Evolutionary conservation across 2,113 vertebrate genomes (phyloP), one percentile per base, ranked within the genome.

Genomic region (Phylloscopus whistleri): DNA sequence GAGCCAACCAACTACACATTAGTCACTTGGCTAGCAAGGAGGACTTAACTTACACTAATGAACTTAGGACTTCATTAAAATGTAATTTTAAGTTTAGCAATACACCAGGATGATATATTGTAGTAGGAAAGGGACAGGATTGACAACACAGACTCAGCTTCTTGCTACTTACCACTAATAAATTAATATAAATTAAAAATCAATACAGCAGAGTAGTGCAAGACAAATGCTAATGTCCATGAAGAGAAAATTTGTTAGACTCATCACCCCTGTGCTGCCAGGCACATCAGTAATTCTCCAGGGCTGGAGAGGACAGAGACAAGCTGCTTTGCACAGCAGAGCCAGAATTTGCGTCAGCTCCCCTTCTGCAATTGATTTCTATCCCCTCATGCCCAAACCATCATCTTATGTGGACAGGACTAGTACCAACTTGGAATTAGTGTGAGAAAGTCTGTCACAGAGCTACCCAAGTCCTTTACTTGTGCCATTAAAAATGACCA

Each of bases 181-280:
- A 75, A 85, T 46, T 55, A 64, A 62, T 49, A 73, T 33, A 84
- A 78, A 88, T 91, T 81, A 84, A 88, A 94, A 91, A 92, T 63
- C 66, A 87, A 64, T 91, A 64, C 33, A 68, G 28, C 27, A 83
- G 37, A 33, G 41, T 18, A 82, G 46, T 4, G 13, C 2, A 3
- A 89, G 39, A 72, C 27, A 84, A 81, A 84, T 16, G 31, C 19
- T 48, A 16, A 82, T 3, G 17, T 16, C 33, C 41, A 28, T 0
- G 11, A 78, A 55, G 48, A 78, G 9, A 63, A 30, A 37, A n/a
- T 56, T 52, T 5, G 28, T 49, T 56, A 56, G 53, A 82, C 16
- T 6, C 22, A 27, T 41, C 49, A 27, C 1, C 10, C 10, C 26
- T 53, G 7, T 27, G 60, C 35, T 67, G 56, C 56, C 43, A 67